Percentiles rank a stretch among this genome's conserved stretches.
Conservation (phyloP, 30 jellyfish, hydroid and myxozoan genomes). For the Pelagia noctiluca region DNA sequence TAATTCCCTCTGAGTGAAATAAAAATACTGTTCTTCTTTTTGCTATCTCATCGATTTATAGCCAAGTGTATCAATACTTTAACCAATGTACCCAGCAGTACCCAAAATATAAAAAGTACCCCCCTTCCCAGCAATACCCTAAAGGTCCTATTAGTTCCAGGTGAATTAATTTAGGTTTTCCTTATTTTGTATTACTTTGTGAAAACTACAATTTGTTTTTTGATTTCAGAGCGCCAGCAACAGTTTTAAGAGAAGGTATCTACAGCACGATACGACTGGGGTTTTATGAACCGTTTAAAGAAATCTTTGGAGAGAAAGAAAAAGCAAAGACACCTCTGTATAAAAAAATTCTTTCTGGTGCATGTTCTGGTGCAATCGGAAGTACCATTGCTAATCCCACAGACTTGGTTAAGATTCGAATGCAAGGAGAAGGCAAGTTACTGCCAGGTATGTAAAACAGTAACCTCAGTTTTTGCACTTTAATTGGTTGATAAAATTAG, state of each 20-base stretch:
- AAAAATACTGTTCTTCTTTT: too few species aligned
- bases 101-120: not conserved
- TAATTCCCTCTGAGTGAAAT: too few species aligned
- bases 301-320: conserved; percentile 70
- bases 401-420: conserved; percentile 83
- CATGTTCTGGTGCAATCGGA: conserved; percentile 89
- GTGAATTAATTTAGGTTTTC: not conserved
- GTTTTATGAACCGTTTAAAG: conserved; percentile 91
- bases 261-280: conserved; percentile 91
- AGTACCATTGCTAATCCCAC: conserved; percentile 95
- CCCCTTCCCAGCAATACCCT: not conserved
- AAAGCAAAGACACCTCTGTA: conserved; percentile 61
- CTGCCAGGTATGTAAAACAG: conserved; percentile 66
- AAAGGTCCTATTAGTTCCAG: too few species aligned
- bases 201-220: not conserved
- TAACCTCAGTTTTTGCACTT: too few species aligned
- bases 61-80: not conserved
- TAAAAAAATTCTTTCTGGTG: conserved; percentile 87
- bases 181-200: not conserved
- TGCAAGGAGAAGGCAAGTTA: conserved; percentile 84
- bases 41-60: not conserved
- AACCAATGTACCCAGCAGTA: not conserved
- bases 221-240: conserved; percentile 62
- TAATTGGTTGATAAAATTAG: not conserved
- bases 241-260: conserved; percentile 84